These are phyloP conservation scores for Hyperoplus immaculatus DNA, from an alignment of 2,797 vertebrate species.

Conservation along the genomic window DNA sequence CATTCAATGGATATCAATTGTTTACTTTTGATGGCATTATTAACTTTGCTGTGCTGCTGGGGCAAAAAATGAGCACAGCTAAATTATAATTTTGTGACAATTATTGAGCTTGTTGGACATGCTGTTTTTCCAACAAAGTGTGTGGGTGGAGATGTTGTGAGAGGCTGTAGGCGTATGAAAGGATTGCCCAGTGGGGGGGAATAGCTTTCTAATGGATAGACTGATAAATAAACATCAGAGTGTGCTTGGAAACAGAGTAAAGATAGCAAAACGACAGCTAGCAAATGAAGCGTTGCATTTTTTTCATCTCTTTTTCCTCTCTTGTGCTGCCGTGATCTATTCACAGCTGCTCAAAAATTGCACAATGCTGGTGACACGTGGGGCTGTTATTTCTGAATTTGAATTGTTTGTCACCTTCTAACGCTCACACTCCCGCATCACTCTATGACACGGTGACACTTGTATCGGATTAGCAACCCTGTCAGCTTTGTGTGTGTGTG, in stretches of 20 bases:
- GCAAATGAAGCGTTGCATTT: background rate
- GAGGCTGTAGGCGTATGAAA: slow-evolving; percentile 55
- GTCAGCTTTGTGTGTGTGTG: slow-evolving; percentile 32
- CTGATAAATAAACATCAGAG: slow-evolving; percentile 32
- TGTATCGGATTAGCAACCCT: slow-evolving; percentile 55
- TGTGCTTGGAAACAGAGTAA: slow-evolving; percentile 2
- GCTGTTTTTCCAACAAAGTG: slow-evolving; percentile 55
- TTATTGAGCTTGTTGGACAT: slow-evolving; percentile 38
- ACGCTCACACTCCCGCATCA: slow-evolving; percentile 50
- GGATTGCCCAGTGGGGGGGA: slow-evolving; percentile 28
- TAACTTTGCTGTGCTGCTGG: slow-evolving; percentile 11
- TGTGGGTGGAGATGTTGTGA: slow-evolving; percentile 52
- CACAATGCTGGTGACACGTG: slow-evolving; percentile 28
- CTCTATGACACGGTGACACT: slow-evolving; percentile 61
- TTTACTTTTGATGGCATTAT: slow-evolving; percentile 6
- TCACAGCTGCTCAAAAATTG: slow-evolving; percentile 28
- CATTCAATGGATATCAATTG: slow-evolving; percentile 23
- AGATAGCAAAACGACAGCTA: background rate
- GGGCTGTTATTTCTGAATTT: slow-evolving; percentile 62
- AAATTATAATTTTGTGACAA: slow-evolving; percentile 35
- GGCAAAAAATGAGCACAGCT: background rate
- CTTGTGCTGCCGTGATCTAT: slow-evolving; percentile 29
- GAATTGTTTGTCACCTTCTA: slow-evolving; percentile 68
- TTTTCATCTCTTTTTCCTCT: background rate
- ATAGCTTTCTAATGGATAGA: slow-evolving; percentile 37